Percentiles rank a stretch among this genome's conserved stretches.
Evolutionary conservation across 1,140 invertebrate genomes (phyloP).

Genomic region (Bombus impatiens): DNA sequence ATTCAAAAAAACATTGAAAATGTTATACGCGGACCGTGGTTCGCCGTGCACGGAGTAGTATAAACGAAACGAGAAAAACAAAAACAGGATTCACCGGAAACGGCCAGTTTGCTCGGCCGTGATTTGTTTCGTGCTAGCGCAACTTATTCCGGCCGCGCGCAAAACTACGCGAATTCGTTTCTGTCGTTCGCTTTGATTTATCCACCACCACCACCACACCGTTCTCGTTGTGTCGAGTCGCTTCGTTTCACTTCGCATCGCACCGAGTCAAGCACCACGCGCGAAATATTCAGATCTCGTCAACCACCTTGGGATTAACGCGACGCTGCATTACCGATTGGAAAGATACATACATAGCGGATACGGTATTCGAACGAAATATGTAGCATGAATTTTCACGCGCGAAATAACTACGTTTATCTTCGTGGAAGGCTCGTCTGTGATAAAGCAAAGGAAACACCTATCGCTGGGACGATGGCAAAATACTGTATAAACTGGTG

Average conservation of each 20-base stretch:
- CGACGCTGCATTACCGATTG: conserved; percentile 3
- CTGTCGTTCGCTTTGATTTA: background rate
- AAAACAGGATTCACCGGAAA: conserved; percentile 11
- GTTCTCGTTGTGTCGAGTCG: background rate
- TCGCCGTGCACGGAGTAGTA: background rate
- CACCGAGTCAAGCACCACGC: background rate
- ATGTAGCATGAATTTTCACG: background rate
- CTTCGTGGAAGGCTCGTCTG: too few relatives aligned
- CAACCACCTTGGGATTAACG: background rate
- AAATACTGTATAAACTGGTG: too few relatives aligned
- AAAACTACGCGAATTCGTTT: background rate
- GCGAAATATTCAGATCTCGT: background rate
- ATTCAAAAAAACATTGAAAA: conserved; percentile 21
- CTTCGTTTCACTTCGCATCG: too few relatives aligned
- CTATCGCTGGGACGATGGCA: too few relatives aligned
- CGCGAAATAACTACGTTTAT: background rate
- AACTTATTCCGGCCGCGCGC: conserved; percentile 5
- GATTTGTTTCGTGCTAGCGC: background rate
- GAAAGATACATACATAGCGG: background rate
- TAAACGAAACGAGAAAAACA: conserved; percentile 3
- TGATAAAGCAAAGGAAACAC: too few relatives aligned
- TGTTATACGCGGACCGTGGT: background rate
- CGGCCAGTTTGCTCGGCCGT: conserved; percentile 1
- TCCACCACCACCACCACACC: background rate
- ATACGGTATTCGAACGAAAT: background rate